Conservation (phyloP, 2,797 vertebrate genomes). For the Hydrocynus forskahlii region DNA sequence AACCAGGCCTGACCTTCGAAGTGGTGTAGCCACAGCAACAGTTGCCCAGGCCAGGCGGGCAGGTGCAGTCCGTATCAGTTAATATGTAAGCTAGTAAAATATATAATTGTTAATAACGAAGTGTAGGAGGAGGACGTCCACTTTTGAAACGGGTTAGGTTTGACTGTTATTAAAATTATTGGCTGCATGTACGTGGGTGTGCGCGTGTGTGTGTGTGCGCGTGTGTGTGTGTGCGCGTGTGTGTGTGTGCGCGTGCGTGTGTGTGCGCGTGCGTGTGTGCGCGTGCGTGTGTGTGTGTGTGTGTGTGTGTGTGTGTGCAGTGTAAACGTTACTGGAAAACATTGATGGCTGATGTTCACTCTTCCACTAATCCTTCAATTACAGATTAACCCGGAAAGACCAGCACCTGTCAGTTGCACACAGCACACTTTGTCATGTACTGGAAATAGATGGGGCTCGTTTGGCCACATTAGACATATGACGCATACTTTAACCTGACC, state of each 20-base stretch:
- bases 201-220: too few relatives aligned
- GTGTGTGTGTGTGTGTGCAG: conserved; percentile 4
- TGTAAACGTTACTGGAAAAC: conserved; percentile 31
- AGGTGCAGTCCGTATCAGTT: not conserved
- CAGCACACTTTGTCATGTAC: conserved; percentile 14
- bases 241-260: too few relatives aligned
- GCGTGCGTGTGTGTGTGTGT: not conserved
- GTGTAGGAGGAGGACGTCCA: not conserved
- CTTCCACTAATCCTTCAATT: conserved; percentile 35
- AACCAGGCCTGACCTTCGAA: not conserved
- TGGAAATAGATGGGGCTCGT: not conserved
- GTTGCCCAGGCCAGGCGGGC: not conserved
- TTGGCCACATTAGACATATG: not conserved
- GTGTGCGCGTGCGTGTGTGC: too few relatives aligned
- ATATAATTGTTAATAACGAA: not conserved
- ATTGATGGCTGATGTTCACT: conserved; percentile 32
- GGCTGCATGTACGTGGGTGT: too few relatives aligned
- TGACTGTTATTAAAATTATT: too few relatives aligned
- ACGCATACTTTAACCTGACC: not conserved
- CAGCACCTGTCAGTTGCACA: conserved; percentile 19
- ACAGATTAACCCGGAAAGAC: conserved; percentile 52
- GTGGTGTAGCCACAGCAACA: not conserved
- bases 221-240: too few relatives aligned
- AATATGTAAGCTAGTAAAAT: not conserved
- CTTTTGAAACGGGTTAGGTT: not conserved